Evolutionary conservation across 2,888 invertebrate species (phyloP).

Genomic region (Apantesis nais): DNA sequence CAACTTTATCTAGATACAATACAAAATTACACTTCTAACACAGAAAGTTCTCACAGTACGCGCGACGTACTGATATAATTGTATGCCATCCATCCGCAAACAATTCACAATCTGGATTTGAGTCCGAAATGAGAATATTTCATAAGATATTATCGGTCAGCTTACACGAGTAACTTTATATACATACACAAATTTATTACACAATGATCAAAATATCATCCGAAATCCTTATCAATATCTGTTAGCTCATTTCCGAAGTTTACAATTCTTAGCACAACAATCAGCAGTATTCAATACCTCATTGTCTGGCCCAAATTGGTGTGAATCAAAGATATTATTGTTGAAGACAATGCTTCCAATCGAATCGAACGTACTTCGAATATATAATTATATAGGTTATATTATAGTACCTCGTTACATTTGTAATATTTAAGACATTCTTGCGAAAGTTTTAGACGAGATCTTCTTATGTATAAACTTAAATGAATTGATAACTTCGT

Average conservation of each 20-base stretch:
- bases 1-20: no score
- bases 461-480: not conserved
- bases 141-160: not conserved
- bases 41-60: no score
- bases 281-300: slow-evolving; percentile 31
- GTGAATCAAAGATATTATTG: slow-evolving; percentile 32
- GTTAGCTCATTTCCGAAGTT: slow-evolving; percentile 28
- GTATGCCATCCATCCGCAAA: no score
- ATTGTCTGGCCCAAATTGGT: slow-evolving; percentile 38
- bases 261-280: slow-evolving; percentile 32
- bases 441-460: not conserved
- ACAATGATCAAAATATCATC: not conserved
- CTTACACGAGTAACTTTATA: not conserved
- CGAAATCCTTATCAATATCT: slow-evolving; percentile 13
- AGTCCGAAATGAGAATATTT: no score
- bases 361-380: slow-evolving; percentile 15
- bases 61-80: no score
- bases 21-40: no score
- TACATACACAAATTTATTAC: not conserved
- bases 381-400: slow-evolving; percentile 14
- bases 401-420: not conserved
- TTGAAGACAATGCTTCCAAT: slow-evolving; percentile 18
- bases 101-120: no score
- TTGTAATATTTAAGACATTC: not conserved
- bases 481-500: not conserved